Evolutionary conservation across 2,113 vertebrate species (phyloP).

Genomic region (Saccopteryx bilineata): DNA sequence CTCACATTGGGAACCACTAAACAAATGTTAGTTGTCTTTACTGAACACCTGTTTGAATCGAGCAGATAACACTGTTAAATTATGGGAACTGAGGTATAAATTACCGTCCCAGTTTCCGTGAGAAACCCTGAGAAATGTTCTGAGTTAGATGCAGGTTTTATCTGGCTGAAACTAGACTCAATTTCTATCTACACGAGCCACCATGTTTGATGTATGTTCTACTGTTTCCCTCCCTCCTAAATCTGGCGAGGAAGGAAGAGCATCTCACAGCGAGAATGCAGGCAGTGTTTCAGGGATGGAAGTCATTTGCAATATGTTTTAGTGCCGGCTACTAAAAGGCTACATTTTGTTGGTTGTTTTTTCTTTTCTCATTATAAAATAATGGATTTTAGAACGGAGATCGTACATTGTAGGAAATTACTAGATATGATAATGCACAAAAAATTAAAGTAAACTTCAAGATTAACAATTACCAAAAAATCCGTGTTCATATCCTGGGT

Average conservation of each 20-base stretch:
- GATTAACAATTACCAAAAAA: neutral
- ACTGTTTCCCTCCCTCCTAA: neutral
- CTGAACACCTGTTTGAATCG: constrained; percentile 32
- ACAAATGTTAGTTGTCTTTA: constrained; percentile 26
- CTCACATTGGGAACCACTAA: neutral
- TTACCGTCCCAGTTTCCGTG: neutral
- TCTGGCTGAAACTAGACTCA: constrained; percentile 69
- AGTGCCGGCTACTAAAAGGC: neutral
- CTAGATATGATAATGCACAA: neutral
- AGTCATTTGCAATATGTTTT: constrained; percentile 53
- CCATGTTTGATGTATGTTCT: constrained; percentile 25
- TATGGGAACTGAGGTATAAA: neutral
- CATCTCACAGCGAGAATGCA: neutral
- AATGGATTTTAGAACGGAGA: neutral
- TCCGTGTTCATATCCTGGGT: neutral
- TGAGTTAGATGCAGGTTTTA: constrained; percentile 25
- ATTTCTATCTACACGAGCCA: constrained; percentile 56
- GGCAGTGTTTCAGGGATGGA: constrained; percentile 45
- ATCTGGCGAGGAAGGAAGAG: constrained; percentile 13
- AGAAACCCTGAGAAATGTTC: constrained; percentile 33
- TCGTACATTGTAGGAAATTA: neutral
- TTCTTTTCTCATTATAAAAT: constrained; percentile 29
- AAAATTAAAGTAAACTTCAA: neutral
- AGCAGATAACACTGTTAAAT: constrained; percentile 39
- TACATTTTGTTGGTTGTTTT: neutral